Evolutionary conservation across 2,113 vertebrate species (phyloP).

Genomic region (Tragelaphus strepsiceros): DNA sequence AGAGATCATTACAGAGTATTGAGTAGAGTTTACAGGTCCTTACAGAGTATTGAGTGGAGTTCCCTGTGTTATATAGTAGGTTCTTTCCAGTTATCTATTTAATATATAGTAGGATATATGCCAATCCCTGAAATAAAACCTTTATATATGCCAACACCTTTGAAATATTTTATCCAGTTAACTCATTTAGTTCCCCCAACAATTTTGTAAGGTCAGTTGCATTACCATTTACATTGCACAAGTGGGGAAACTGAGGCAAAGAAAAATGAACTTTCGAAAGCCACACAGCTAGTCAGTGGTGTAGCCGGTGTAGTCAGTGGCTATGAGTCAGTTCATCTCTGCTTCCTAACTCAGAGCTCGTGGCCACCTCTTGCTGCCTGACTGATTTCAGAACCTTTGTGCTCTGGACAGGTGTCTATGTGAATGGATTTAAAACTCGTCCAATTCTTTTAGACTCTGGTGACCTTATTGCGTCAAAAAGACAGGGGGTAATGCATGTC

Average conservation of each 20-base stretch:
- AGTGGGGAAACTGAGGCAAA: neutral
- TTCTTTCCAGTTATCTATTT: neutral
- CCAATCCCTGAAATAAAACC: neutral
- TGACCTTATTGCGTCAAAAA: conserved; percentile 12
- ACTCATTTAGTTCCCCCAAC: neutral
- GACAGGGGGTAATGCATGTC: neutral
- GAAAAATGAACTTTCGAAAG: neutral
- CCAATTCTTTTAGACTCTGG: neutral
- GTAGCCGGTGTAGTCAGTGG: too few species aligned
- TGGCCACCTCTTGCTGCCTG: neutral
- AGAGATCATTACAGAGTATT: neutral
- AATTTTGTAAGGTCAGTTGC: neutral
- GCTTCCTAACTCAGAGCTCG: neutral
- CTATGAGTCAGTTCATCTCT: neutral
- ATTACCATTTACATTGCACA: neutral
- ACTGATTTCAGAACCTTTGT: neutral
- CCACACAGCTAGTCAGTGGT: neutral
- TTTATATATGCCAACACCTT: neutral
- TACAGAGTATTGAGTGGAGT: neutral
- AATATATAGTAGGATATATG: neutral
- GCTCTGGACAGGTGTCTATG: neutral
- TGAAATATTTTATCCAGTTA: neutral
- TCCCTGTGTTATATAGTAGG: neutral
- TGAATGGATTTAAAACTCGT: neutral
- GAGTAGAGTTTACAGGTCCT: neutral